A percentile compares a stretch with the other conserved stretches of the same genome.
Conservation (phyloP, 2,888 invertebrate species). For the Dynastes tityus region DNA sequence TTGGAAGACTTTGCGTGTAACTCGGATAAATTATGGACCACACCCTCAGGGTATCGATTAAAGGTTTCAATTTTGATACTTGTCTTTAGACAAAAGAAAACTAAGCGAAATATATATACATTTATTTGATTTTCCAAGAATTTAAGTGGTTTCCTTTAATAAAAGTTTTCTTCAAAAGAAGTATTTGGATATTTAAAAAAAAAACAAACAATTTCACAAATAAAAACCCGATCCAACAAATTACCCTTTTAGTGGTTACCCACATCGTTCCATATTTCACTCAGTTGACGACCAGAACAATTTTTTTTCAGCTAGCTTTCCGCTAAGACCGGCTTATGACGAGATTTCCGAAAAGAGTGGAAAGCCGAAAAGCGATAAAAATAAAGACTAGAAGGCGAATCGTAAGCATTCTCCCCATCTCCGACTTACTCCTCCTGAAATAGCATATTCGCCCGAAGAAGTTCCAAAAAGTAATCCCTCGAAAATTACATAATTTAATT, state of each 20-base stretch:
- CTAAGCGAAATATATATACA: too few species aligned
- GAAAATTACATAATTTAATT: constrained; percentile 32
- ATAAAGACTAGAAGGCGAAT: not conserved
- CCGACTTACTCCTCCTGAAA: not conserved
- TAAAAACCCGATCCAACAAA: too few species aligned
- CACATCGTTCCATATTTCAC: not conserved
- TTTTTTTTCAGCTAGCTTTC: not conserved
- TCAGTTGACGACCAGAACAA: not conserved
- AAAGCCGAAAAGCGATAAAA: not conserved
- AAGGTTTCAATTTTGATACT: too few species aligned
- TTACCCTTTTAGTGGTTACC: not conserved
- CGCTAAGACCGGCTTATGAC: not conserved
- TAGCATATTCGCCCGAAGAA: constrained; percentile 20
- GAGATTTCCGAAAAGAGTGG: not conserved
- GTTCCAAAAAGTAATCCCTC: constrained; percentile 23
- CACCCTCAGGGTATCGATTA: too few species aligned
- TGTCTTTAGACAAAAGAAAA: too few species aligned
- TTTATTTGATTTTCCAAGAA: too few species aligned
- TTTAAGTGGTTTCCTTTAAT: too few species aligned
- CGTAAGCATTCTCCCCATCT: not conserved
- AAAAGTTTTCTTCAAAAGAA: too few species aligned
- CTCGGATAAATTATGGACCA: too few species aligned
- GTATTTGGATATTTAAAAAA: too few species aligned
- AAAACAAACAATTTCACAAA: too few species aligned
- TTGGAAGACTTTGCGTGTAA: too few species aligned